A percentile compares a stretch with the other conserved stretches of the same genome.
These are phyloP conservation scores for Trematomus loennbergii DNA, from an alignment of 2,113 vertebrate species.

Conservation along the genomic window DNA sequence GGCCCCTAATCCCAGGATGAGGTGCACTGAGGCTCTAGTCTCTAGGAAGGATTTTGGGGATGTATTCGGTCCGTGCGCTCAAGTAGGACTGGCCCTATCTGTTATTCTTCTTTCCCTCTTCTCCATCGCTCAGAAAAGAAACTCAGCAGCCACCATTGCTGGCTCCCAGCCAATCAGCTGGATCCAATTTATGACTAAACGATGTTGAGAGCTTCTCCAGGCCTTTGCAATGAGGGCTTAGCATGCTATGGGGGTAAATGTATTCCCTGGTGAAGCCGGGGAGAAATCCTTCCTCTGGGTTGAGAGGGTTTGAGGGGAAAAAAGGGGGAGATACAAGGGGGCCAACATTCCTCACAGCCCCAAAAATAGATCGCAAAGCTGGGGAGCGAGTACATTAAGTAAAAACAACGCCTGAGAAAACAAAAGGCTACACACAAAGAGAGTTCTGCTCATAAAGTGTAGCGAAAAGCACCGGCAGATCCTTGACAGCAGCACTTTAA, in stretches of 20 bases:
- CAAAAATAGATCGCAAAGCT: constrained; percentile 72
- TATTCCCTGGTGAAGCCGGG: constrained; percentile 61
- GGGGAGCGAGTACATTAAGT: constrained; percentile 50
- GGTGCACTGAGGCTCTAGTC: constrained; percentile 53
- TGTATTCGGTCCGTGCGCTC: constrained; percentile 44
- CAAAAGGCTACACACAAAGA: constrained; percentile 27
- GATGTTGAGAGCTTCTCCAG: constrained; percentile 70
- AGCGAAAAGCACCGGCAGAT: background rate
- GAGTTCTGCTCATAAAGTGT: constrained; percentile 15
- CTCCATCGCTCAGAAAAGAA: constrained; percentile 19
- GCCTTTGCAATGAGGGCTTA: constrained; percentile 65
- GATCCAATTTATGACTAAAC: constrained; percentile 76
- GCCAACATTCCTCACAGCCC: constrained; percentile 69
- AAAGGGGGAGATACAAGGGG: constrained; percentile 18
- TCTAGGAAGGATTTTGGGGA: constrained; percentile 62
- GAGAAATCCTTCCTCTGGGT: constrained; percentile 58
- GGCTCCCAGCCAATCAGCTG: constrained; percentile 83
- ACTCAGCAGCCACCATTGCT: constrained; percentile 54
- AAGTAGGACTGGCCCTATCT: constrained; percentile 56
- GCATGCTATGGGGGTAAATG: constrained; percentile 72
- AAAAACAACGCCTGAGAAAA: constrained; percentile 51
- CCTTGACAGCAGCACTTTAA: constrained; percentile 11
- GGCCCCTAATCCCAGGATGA: constrained; percentile 72
- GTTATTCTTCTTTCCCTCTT: constrained; percentile 22
- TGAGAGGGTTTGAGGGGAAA: constrained; percentile 1